phyloP scores from a whole-genome alignment of 1,140 invertebrate genomes.

The Cherax destructor region DNA sequence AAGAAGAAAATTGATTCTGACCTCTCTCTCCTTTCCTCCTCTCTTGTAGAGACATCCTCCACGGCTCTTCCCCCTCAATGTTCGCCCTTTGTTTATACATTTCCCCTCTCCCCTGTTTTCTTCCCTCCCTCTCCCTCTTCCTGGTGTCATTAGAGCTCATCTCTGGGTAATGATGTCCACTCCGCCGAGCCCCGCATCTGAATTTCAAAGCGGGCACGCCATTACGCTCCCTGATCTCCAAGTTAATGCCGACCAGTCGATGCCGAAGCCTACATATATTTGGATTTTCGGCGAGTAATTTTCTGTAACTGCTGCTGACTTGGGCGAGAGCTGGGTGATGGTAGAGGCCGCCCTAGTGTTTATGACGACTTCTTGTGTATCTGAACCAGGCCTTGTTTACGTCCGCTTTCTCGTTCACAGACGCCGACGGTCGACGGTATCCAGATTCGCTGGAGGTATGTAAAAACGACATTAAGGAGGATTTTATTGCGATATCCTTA shows the following conservation, averaged over 20 bases:
- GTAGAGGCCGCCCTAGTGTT: neutral
- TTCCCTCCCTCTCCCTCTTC: conserved; percentile 33
- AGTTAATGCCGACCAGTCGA: conserved; percentile 67
- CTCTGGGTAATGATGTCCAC: conserved; percentile 67
- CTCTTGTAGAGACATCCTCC: neutral
- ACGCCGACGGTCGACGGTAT: conserved; percentile 2
- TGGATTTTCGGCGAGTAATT: conserved; percentile 62
- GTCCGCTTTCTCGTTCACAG: conserved; percentile 9
- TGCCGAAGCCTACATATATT: conserved; percentile 64
- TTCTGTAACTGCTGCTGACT: conserved; percentile 58
- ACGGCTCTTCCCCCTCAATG: neutral
- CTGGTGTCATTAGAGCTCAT: conserved; percentile 66
- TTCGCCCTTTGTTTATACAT: conserved; percentile 44
- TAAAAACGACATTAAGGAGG: conserved; percentile 64
- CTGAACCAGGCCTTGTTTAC: conserved; percentile 41
- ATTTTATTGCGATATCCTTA: conserved; percentile 49
- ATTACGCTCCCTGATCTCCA: conserved; percentile 66
- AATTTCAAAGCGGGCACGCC: conserved; percentile 66
- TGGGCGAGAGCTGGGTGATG: conserved; percentile 22
- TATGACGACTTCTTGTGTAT: conserved; percentile 39
- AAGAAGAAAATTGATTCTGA: conserved; percentile 11
- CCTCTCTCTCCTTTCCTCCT: neutral
- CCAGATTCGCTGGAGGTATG: conserved; percentile 22
- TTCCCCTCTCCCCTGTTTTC: conserved; percentile 30
- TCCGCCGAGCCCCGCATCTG: conserved; percentile 61